Evolutionary conservation across 2,113 vertebrate genomes (phyloP), one percentile per base, ranked within the genome.

Genomic region (Gnathonemus longibarbis): DNA sequence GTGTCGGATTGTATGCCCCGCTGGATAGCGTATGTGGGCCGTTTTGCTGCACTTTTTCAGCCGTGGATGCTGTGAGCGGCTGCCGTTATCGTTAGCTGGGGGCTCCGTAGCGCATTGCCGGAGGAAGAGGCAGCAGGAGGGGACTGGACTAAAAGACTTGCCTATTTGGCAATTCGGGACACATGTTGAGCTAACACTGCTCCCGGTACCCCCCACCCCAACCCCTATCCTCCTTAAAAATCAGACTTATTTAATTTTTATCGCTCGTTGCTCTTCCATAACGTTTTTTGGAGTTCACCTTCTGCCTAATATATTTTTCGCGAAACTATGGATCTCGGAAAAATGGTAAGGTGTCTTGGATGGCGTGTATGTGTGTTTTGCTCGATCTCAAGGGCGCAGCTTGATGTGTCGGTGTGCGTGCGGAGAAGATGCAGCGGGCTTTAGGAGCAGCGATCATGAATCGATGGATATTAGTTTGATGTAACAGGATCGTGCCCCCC

Each of bases 121-220:
- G 77, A 46, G 83, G 53, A 85, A 46, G 83, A 84, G 52, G 83
- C 11, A 46, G 53, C 39, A 21, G 19, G 27, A 52, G 58, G 58
- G 48, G 74, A 31, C 11, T 39, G 48, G 35, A 31, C 24, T 39
- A 35, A 89, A 46, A 35, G 80, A 62, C 58, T 66, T 45, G 56
- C 62, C 58, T 46, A 84, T 52, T 70, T 89, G 84, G 89, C 53
- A 58, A 86, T 87, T 77, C 48, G 62, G 85, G 89, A 90, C 89
- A 87, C 89, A 90, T 90, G 89, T 88, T 87, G 89, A 90, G 89
- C 89, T 90, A 66, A 88, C 48, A 48, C 80, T 17, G 50, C 85
- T 39, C 21, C 89, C 89, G 19, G 35, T 35, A 45, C 58, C 56
- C 31, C 45, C 49, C 62, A 48, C 27, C 62, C 49, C 50, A 52